Evolutionary conservation across 2,888 invertebrate species (phyloP).

Genomic region (Craniophora ligustri): DNA sequence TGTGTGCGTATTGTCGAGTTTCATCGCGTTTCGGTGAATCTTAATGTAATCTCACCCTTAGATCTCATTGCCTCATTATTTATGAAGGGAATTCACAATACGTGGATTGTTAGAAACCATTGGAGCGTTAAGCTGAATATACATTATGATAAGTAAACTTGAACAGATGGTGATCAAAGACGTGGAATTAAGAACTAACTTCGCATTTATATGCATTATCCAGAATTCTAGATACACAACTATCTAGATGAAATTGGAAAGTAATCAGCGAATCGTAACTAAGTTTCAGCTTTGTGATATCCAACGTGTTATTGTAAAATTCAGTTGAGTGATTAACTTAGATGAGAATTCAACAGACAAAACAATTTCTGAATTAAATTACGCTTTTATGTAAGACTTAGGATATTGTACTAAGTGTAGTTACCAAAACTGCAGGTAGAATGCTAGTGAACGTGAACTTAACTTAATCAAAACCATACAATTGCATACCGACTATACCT

Average conservation of each 20-base stretch:
- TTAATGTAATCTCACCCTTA: too few species aligned
- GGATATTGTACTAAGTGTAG: too few species aligned
- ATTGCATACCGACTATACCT: too few species aligned
- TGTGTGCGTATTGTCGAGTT: too few species aligned
- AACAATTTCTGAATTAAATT: not conserved
- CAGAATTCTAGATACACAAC: constrained; percentile 18
- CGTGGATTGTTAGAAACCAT: constrained; percentile 26
- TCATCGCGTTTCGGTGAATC: too few species aligned
- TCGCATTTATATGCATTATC: constrained; percentile 29
- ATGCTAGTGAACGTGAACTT: too few species aligned
- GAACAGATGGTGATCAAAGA: constrained; percentile 34
- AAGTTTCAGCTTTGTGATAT: constrained; percentile 4
- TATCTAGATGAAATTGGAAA: constrained; percentile 6
- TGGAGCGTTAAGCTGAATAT: constrained; percentile 18
- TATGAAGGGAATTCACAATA: constrained; percentile 38
- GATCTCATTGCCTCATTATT: constrained; percentile 33
- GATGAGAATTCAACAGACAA: not conserved
- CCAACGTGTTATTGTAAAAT: not conserved
- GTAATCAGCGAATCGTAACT: constrained; percentile 10
- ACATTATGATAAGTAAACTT: constrained; percentile 32
- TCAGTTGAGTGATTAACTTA: not conserved
- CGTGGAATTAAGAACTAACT: constrained; percentile 26
- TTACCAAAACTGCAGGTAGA: too few species aligned
- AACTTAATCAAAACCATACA: too few species aligned
- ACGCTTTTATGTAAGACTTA: not conserved